Evolutionary conservation across 2,797 vertebrate species (phyloP).

Genomic region (Phoebastria nigripes): DNA sequence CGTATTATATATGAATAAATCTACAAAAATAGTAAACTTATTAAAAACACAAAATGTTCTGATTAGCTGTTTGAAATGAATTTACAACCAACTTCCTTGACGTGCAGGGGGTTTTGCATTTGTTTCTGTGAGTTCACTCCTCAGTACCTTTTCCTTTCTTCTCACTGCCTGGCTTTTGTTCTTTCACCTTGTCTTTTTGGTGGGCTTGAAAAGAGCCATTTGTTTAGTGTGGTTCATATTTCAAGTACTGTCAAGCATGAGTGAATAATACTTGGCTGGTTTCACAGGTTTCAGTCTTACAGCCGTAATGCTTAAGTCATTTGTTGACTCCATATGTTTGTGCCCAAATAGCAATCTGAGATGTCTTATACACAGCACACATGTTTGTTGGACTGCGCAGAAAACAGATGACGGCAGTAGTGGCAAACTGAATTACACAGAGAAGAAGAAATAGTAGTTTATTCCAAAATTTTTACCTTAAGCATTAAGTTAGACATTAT

Average conservation of each 20-base stretch:
- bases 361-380: neutral
- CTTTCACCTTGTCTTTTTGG: neutral
- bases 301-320: neutral
- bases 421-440: neutral
- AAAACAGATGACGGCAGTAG: neutral
- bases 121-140: neutral
- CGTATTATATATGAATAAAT: neutral
- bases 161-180: neutral
- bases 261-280: neutral
- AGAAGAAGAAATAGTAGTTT: neutral
- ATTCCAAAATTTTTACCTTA: neutral
- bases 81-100: neutral
- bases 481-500: neutral
- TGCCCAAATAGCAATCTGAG: neutral
- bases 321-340: neutral
- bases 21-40: neutral
- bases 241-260: neutral
- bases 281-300: neutral
- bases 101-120: rapidly evolving
- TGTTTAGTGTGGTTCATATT: neutral
- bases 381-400: rapidly evolving
- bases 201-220: neutral
- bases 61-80: neutral
- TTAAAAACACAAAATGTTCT: neutral
- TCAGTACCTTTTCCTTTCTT: neutral